Evolutionary conservation across 2,797 vertebrate species (phyloP).

Genomic region (Gambelia wislizenii): DNA sequence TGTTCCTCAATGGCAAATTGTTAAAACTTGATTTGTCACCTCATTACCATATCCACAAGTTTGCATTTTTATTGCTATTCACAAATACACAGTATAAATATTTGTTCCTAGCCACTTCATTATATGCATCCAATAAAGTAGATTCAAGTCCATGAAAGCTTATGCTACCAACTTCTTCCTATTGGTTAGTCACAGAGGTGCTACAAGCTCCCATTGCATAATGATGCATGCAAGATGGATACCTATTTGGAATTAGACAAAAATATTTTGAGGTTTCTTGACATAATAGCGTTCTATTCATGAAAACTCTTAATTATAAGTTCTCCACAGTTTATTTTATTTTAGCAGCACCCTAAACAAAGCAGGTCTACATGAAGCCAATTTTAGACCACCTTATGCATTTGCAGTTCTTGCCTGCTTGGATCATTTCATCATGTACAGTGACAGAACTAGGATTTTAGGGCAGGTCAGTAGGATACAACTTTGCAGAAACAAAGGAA

Average conservation of each 20-base stretch:
- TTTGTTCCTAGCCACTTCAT: no score
- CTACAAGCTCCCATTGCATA: no score
- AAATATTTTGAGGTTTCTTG: neutral
- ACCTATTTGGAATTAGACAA: neutral
- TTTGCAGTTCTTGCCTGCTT: neutral
- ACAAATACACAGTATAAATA: no score
- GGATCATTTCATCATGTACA: neutral
- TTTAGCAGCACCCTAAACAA: neutral
- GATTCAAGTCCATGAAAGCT: no score
- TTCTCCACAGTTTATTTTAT: neutral
- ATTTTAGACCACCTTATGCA: neutral
- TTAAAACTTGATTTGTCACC: no score
- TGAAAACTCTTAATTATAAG: neutral
- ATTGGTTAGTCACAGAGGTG: no score
- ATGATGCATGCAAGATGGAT: neutral
- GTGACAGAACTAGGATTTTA: slow-evolving; percentile 18
- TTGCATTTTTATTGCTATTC: no score
- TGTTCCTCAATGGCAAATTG: no score
- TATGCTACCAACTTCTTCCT: no score
- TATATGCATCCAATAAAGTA: no score
- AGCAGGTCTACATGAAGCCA: neutral
- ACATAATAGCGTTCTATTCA: neutral
- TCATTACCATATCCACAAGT: no score
- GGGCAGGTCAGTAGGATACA: neutral
- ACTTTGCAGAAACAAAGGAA: neutral